Conservation (phyloP, 2,113 vertebrate genomes). For the Coregonus clupeaformis region DNA sequence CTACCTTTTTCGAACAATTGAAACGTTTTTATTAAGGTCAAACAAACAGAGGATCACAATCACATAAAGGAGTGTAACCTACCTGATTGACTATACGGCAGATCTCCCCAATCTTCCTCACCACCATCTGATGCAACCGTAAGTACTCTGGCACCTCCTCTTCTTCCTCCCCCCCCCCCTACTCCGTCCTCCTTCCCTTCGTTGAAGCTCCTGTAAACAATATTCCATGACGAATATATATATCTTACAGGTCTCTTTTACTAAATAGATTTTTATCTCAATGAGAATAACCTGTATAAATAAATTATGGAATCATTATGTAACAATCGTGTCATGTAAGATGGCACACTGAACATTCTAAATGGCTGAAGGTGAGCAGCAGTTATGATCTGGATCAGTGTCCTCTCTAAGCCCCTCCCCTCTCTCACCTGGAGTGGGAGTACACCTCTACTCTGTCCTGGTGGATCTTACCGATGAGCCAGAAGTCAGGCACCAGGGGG, state of each 20-base stretch:
- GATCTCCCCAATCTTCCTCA: constrained; percentile 90
- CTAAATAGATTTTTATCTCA: too few species aligned
- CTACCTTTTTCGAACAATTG: background rate
- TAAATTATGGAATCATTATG: too few species aligned
- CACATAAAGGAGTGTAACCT: background rate
- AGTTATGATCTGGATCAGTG: background rate
- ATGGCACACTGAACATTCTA: too few species aligned
- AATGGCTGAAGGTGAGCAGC: too few species aligned
- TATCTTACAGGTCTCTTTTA: too few species aligned
- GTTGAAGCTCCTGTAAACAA: constrained; percentile 58
- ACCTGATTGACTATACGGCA: constrained; percentile 86
- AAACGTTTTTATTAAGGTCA: background rate
- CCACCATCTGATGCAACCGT: constrained; percentile 83
- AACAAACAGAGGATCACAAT: background rate
- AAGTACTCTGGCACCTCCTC: constrained; percentile 81
- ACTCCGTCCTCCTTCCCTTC: constrained; percentile 41
- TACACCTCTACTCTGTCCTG: constrained; percentile 93
- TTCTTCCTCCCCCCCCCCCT: constrained; percentile 71
- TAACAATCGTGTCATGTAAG: too few species aligned
- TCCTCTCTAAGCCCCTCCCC: background rate
- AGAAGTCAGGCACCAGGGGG: constrained; percentile 90
- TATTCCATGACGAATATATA: background rate
- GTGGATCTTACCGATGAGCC: constrained; percentile 89
- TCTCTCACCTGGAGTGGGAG: constrained; percentile 87
- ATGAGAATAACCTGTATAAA: too few species aligned